Base-by-base conservation (phyloP, 2,888 invertebrate species). In the Congeria kusceri region DNA sequence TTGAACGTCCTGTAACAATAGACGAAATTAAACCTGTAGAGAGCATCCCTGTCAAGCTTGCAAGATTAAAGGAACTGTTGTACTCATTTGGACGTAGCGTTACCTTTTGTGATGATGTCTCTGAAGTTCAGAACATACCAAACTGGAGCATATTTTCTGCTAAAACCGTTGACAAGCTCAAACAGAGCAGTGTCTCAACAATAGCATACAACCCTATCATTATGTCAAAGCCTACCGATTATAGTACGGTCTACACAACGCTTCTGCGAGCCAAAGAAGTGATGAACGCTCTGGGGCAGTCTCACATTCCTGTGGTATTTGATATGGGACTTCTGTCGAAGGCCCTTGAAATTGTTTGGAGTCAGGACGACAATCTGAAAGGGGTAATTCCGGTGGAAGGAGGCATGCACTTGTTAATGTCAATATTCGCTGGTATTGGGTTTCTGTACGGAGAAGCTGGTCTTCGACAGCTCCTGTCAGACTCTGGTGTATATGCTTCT, bases 331-430 rank as follows among this genome's bases (percentile, higher is more conserved):
- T 75, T 7, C 59, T 77, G 1, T 23, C 71, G 25, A 72, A 72
- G 25, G 77, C 68, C 15, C 29, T 77, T 13, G 76, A 72, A 59
- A 68, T 72, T 46, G 64, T 67, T n/a, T 72, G 72, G 67, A 53
- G 67, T 25, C 56, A 47, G 18, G 47, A 23, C 0, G 27, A 61
- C 7, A 61, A 72, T 29, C 58, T 68, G 13, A n/a, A 57, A 47
- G 67, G 63, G 29, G 71, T 77, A 11, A 49, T 59, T 11, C 77
- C 64, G 1, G n/a, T 66, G 18, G 73, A 68, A 47, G 77, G 68
- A 15, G 78, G 78, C 1, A 77, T 78, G 78, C 78, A 78, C 28
- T 65, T 69, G 15, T 15, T 73, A 18, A 78, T 78, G 73, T 65
- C 58, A 18, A 28, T 68, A 0, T 68, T 77, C 64, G 32, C 29